Evolutionary conservation across 2,797 vertebrate species (phyloP).

Genomic region (Enteromius unitaeniatus): DNA sequence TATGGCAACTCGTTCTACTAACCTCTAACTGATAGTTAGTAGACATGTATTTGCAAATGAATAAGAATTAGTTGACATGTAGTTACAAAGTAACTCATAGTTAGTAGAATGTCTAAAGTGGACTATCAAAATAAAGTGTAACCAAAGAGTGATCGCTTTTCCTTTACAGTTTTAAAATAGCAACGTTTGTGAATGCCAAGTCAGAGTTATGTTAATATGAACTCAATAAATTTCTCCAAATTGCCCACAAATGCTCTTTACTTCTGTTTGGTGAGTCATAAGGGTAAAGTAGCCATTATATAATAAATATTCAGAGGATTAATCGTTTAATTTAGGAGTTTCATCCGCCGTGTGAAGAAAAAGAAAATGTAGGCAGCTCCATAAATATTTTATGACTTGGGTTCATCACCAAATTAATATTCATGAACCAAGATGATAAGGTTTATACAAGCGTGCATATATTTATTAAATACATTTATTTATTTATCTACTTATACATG

Average conservation of each 20-base stretch:
- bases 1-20: too few species aligned
- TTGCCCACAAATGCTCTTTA: background rate
- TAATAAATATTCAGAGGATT: background rate
- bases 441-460: slow-evolving; percentile 1
- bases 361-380: background rate
- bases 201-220: background rate
- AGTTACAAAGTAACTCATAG: too few species aligned
- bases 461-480: slow-evolving; percentile 9
- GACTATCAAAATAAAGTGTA: too few species aligned
- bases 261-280: background rate
- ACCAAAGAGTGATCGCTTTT: background rate
- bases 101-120: too few species aligned
- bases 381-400: slow-evolving; percentile 9
- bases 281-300: background rate
- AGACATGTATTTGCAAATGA: too few species aligned
- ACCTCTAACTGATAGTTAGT: too few species aligned
- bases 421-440: slow-evolving; percentile 3
- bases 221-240: background rate
- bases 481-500: background rate
- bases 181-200: background rate
- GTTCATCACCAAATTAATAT: slow-evolving; percentile 14
- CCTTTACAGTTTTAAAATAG: background rate
- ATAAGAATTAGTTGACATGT: too few species aligned
- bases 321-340: background rate
- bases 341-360: background rate